Conservation (phyloP, 1,140 invertebrate genomes). For the Acromyrmex echinatior region DNA sequence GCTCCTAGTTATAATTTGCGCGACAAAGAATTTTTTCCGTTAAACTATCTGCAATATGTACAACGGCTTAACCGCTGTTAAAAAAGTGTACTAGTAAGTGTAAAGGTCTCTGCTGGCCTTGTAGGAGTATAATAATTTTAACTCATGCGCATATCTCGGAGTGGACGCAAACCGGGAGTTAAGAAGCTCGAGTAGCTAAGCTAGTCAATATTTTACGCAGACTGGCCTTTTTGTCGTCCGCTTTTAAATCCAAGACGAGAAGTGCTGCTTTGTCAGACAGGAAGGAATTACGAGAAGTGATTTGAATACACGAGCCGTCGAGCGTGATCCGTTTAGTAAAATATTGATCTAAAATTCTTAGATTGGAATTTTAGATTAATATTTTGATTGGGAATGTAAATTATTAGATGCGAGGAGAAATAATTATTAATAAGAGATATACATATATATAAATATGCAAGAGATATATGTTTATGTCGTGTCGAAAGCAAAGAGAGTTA, state of each 20-base stretch:
- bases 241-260: not conserved
- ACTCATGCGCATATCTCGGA: conserved; percentile 19
- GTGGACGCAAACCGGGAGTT: conserved; percentile 16
- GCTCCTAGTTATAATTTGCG: not conserved
- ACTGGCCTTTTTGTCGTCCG: not conserved
- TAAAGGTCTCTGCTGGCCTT: conserved; percentile 64
- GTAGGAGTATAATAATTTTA: conserved; percentile 43
- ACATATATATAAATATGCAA: not conserved
- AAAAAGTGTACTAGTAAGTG: conserved; percentile 5
- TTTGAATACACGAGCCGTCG: not conserved
- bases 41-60: conserved; percentile 8
- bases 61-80: not conserved
- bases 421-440: not conserved
- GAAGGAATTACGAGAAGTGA: not conserved
- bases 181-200: conserved; percentile 10
- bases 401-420: not conserved
- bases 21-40: conserved; percentile 20
- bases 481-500: not conserved
- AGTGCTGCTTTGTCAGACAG: not conserved
- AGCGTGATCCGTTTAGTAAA: not conserved
- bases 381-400: not conserved
- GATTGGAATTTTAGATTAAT: too few relatives aligned
- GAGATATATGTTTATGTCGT: not conserved
- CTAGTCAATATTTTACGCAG: conserved; percentile 20
- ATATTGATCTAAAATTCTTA: conserved; percentile 11